These are phyloP conservation scores for Cephalopholis sonnerati DNA, from an alignment of 2,113 vertebrate genomes.

Conservation along the genomic window DNA sequence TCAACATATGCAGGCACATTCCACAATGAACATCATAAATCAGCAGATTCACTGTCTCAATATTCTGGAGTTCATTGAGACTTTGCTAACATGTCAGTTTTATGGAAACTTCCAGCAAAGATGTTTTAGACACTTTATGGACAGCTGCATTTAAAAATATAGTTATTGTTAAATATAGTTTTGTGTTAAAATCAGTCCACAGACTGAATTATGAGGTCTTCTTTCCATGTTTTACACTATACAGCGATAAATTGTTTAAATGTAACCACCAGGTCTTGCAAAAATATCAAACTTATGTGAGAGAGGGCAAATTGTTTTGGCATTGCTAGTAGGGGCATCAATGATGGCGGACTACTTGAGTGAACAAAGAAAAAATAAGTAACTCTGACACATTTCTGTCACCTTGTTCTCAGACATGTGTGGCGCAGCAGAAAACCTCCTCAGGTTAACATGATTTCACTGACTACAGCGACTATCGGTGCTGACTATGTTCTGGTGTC, in stretches of 20 bases:
- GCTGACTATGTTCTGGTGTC: not conserved
- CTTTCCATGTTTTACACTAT: not conserved
- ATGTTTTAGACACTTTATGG: not conserved
- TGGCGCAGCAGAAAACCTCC: not conserved
- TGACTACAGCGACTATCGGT: not conserved
- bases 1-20: not conserved
- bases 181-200: not conserved
- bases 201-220: not conserved
- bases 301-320: not conserved
- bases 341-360: no score
- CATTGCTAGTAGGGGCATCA: not conserved
- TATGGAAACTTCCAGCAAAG: not conserved
- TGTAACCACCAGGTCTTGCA: no score
- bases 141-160: not conserved
- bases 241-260: no score
- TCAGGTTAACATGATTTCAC: not conserved
- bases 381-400: constrained; percentile 3
- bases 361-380: not conserved
- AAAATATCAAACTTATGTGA: not conserved
- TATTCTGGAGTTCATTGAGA: not conserved
- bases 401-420: not conserved
- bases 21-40: constrained; percentile 11
- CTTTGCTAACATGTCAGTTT: not conserved
- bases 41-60: not conserved
- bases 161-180: no score